These are phyloP conservation scores for Cygnus buccinator DNA, from an alignment of 2,113 vertebrate genomes.

Conservation along the genomic window DNA sequence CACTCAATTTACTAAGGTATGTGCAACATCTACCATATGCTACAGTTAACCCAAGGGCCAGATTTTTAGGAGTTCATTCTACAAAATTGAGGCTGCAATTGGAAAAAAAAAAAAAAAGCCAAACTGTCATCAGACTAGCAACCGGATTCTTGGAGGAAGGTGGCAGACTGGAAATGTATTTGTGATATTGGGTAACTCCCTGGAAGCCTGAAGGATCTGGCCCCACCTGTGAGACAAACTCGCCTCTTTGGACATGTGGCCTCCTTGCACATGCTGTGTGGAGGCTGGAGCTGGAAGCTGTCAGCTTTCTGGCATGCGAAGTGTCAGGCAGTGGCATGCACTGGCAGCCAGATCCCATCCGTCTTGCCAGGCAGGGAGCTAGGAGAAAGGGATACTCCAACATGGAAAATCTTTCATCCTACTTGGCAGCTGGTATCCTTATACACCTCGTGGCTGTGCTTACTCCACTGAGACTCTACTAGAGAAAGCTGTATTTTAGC, in stretches of 20 bases:
- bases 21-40: background rate
- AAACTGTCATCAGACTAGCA: background rate
- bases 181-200: background rate
- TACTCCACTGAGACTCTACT: background rate
- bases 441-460: background rate
- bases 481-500: slow-evolving; percentile 24
- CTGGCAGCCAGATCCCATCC: background rate
- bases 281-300: background rate
- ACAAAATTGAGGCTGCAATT: background rate
- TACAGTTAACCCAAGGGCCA: background rate
- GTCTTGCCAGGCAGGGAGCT: background rate
- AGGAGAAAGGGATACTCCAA: background rate
- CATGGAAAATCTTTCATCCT: background rate
- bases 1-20: background rate
- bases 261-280: background rate
- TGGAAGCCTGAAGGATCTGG: background rate
- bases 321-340: slow-evolving; percentile 4
- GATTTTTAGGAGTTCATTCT: background rate
- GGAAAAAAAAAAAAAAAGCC: background rate
- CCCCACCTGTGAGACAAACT: background rate
- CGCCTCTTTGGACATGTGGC: background rate
- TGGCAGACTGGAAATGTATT: background rate
- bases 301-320: background rate
- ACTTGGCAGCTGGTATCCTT: slow-evolving; percentile 1
- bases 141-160: background rate